These are phyloP conservation scores for Yasuhikotakia modesta DNA, from an alignment of 2,797 vertebrate species.

Conservation along the genomic window DNA sequence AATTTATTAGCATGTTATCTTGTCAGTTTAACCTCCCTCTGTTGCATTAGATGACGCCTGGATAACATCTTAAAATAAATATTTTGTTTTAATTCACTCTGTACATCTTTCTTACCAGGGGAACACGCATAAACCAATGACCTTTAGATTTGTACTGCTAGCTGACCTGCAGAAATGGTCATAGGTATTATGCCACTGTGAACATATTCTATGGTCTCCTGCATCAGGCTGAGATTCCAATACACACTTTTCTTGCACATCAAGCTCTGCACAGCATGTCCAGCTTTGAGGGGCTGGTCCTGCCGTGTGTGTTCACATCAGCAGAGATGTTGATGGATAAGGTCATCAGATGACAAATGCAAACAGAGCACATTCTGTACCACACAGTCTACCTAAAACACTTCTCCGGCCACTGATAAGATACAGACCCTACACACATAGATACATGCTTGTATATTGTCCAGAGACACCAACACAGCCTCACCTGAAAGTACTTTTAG, in stretches of 20 bases:
- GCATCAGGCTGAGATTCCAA: background rate
- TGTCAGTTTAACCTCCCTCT: background rate
- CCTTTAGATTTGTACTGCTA: background rate
- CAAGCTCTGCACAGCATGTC: constrained; percentile 1
- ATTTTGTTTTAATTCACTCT: background rate
- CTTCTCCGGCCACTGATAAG: background rate
- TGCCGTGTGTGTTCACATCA: constrained; percentile 35
- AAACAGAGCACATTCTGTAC: background rate
- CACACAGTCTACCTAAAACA: background rate
- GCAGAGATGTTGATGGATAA: constrained; percentile 35
- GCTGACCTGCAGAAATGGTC: background rate
- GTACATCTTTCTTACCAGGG: background rate
- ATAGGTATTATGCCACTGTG: background rate
- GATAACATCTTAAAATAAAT: background rate
- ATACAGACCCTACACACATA: background rate
- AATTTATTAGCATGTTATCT: background rate
- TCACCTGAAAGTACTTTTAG: constrained; percentile 9
- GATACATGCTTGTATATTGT: constrained; percentile 5
- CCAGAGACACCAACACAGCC: background rate
- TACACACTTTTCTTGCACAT: background rate
- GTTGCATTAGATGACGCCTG: background rate
- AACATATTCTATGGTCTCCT: background rate
- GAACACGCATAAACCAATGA: background rate
- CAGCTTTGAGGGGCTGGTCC: constrained; percentile 11
- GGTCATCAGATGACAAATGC: constrained; percentile 26